Percentiles rank a stretch among this genome's conserved stretches.
These are phyloP conservation scores for Laothoe populi DNA, from an alignment of 2,888 invertebrate species.

Conservation along the genomic window DNA sequence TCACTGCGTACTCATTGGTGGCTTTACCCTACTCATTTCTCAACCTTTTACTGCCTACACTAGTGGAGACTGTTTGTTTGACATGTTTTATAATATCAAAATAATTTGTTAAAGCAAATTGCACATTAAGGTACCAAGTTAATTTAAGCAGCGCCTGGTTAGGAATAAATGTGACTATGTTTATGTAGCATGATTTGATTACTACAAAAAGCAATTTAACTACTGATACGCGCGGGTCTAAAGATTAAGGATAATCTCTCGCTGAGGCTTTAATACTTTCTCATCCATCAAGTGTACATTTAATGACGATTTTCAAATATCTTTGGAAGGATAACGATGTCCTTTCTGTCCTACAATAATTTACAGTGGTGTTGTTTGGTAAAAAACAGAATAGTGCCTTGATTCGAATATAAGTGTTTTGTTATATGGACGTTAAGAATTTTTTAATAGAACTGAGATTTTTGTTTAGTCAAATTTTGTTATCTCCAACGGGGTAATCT, in stretches of 20 bases:
- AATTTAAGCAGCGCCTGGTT: not conserved
- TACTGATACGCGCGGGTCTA: constrained; percentile 40
- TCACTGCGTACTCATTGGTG: not conserved
- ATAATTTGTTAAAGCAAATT: not conserved
- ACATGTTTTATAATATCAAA: not conserved
- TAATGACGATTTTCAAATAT: constrained; percentile 37
- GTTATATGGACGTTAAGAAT: not conserved
- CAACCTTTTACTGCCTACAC: not conserved
- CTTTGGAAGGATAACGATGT: constrained; percentile 35
- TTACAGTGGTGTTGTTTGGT: constrained; percentile 2
- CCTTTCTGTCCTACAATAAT: constrained; percentile 30
- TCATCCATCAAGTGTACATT: constrained; percentile 51
- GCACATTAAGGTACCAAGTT: not conserved
- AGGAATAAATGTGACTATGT: constrained; percentile 10
- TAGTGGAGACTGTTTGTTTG: not conserved
- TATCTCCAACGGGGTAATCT: no score
- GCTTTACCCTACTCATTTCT: not conserved
- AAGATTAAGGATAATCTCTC: constrained; percentile 47
- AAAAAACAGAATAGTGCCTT: constrained; percentile 1
- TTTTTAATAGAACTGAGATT: not conserved
- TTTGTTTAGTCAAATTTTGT: not conserved
- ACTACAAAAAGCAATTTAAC: constrained; percentile 53
- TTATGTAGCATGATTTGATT: constrained; percentile 53
- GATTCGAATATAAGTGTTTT: constrained; percentile 15
- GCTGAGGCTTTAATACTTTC: constrained; percentile 36